phyloP scores from a whole-genome alignment of 2,113 vertebrate species.

The Menura novaehollandiae region DNA sequence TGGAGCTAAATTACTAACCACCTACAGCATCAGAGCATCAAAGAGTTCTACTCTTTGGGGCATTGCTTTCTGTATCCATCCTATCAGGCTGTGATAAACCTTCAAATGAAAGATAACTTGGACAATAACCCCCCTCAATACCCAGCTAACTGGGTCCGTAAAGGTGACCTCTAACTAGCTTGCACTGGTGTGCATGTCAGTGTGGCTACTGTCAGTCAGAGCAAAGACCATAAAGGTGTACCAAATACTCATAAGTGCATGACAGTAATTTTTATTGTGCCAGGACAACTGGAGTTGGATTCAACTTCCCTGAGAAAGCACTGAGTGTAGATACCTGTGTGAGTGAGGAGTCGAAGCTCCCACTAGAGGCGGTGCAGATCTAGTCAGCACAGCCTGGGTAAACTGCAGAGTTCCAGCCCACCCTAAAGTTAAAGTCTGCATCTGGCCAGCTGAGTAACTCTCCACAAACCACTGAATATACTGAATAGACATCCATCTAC shows the following conservation, averaged over 20 bases:
- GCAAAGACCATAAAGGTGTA: neutral
- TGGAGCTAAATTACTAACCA: neutral
- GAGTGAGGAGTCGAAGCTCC: neutral
- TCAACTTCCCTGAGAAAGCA: neutral
- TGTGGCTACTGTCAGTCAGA: neutral
- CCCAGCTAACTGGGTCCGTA: neutral
- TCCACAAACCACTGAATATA: neutral
- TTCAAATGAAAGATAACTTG: neutral
- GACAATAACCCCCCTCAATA: neutral
- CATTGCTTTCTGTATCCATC: neutral
- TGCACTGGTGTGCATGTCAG: accelerated
- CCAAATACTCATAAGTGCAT: accelerated
- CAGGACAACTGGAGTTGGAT: neutral
- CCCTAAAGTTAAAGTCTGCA: neutral
- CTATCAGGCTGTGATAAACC: neutral
- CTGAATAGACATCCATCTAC: neutral
- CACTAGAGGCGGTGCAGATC: neutral
- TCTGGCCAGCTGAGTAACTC: neutral
- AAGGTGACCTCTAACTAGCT: neutral
- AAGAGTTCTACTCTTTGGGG: neutral
- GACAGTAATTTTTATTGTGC: neutral
- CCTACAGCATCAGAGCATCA: neutral
- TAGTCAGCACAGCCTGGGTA: neutral
- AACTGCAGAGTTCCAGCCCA: neutral
- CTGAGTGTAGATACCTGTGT: accelerated